These are phyloP conservation scores for Tinamus major DNA, from an alignment of 2,797 vertebrate genomes.

Conservation along the genomic window DNA sequence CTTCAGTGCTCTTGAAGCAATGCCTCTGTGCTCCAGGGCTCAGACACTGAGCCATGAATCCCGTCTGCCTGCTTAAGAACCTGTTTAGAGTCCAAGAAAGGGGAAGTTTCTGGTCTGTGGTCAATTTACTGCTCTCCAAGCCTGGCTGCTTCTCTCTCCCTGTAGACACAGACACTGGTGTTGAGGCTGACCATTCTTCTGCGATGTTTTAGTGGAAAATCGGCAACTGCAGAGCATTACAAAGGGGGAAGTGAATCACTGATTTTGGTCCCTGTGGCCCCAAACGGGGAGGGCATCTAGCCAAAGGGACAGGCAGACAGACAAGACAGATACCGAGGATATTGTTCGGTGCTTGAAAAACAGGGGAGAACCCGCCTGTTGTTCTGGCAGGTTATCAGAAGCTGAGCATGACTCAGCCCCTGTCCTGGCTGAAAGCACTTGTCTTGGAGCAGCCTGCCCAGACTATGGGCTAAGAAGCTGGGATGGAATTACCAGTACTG, in stretches of 20 bases:
- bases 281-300: slow-evolving; percentile 23
- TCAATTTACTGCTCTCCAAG: slow-evolving; percentile 64
- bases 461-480: background rate
- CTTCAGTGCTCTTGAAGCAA: slow-evolving; percentile 31
- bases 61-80: slow-evolving; percentile 58
- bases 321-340: slow-evolving; percentile 32
- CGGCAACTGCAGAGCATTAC: slow-evolving; percentile 56
- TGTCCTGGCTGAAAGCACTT: background rate
- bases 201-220: slow-evolving; percentile 73
- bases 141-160: slow-evolving; percentile 52
- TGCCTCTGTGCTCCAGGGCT: background rate
- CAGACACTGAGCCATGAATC: background rate
- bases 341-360: slow-evolving; percentile 26
- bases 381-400: slow-evolving; percentile 55
- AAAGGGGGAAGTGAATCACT: slow-evolving; percentile 71
- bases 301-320: slow-evolving; percentile 38
- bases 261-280: slow-evolving; percentile 49
- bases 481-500: background rate
- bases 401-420: slow-evolving; percentile 40
- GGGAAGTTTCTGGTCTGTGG: slow-evolving; percentile 60
- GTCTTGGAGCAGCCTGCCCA: background rate
- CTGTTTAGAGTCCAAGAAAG: slow-evolving; percentile 37
- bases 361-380: slow-evolving; percentile 12
- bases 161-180: slow-evolving; percentile 35
- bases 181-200: slow-evolving; percentile 67